A percentile compares a stretch with the other conserved stretches of the same genome.
phyloP scores from a whole-genome alignment of 2,113 vertebrate species.

The Megaceryle maxima region DNA sequence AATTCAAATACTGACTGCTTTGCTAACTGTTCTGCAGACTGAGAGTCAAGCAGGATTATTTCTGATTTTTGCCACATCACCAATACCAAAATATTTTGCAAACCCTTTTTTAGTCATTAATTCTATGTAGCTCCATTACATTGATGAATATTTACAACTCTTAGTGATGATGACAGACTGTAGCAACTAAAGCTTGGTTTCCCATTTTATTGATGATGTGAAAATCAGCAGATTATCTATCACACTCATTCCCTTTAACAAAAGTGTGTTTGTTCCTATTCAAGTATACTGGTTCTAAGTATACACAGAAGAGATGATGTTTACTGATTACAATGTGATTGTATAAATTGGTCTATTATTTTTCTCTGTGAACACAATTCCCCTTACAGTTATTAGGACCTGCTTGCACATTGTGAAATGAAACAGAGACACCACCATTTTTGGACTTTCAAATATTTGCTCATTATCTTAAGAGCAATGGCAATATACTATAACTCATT shows the following conservation, averaged over 20 bases:
- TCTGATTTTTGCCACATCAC: neutral
- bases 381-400: neutral
- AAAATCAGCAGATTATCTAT: neutral
- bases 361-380: neutral
- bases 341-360: neutral
- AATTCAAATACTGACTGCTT: neutral
- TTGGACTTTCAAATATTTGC: neutral
- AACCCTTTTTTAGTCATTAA: neutral
- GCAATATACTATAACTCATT: neutral
- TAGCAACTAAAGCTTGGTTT: neutral
- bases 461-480: neutral
- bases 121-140: rapidly evolving
- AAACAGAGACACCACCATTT: neutral
- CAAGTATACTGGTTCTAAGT: neutral
- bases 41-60: neutral
- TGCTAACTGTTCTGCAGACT: neutral
- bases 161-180: neutral
- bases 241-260: neutral
- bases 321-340: neutral
- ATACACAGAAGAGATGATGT: neutral
- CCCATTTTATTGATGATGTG: neutral
- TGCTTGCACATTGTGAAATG: neutral
- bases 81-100: neutral
- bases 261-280: neutral
- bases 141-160: neutral